Conservation (phyloP, 2,888 invertebrate genomes). For the Imbricaverruca yamaguchii region DNA sequence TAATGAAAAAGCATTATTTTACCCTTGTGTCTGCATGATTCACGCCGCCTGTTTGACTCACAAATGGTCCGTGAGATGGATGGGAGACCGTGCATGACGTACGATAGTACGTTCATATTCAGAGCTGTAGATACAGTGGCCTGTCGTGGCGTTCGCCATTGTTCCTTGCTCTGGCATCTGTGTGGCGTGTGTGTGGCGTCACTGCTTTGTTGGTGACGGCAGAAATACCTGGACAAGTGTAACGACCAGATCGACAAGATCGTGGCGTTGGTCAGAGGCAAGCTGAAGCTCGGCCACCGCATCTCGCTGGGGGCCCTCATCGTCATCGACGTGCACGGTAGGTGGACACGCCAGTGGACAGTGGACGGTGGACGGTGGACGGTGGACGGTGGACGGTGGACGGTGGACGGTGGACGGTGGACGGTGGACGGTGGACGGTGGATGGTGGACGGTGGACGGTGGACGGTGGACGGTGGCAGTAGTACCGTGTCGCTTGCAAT, state of each 20-base stretch:
- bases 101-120: too few species aligned
- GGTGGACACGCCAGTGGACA: not conserved
- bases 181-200: too few species aligned
- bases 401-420: not conserved
- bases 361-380: not conserved
- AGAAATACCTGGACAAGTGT: slow-evolving; percentile 55
- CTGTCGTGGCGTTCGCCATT: too few species aligned
- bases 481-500: too few species aligned
- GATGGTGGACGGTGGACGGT: not conserved
- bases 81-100: too few species aligned
- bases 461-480: not conserved
- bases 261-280: slow-evolving; percentile 71
- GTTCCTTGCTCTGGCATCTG: too few species aligned
- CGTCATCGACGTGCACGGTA: slow-evolving; percentile 75
- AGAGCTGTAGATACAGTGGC: too few species aligned
- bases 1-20: too few species aligned
- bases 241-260: slow-evolving; percentile 65
- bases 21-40: too few species aligned
- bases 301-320: slow-evolving; percentile 84
- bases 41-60: too few species aligned
- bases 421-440: not conserved
- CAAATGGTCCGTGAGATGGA: too few species aligned
- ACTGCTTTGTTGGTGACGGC: slow-evolving; percentile 1
- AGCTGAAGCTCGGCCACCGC: slow-evolving; percentile 72
- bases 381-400: not conserved